Base-by-base conservation (phyloP, 2,113 vertebrate species). In the Oplegnathus fasciatus region DNA sequence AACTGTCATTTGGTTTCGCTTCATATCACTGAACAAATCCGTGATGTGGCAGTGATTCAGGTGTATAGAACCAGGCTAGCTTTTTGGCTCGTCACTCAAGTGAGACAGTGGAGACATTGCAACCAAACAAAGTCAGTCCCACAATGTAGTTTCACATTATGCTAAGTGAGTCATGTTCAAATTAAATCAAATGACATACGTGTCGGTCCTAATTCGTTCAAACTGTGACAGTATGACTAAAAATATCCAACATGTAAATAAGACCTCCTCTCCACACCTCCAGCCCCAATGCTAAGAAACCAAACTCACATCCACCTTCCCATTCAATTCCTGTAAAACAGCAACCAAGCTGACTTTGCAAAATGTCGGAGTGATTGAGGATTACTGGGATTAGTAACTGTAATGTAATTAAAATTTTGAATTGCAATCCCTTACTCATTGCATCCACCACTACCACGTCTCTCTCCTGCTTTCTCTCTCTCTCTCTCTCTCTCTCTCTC, bases 331-430 rank as follows among this genome's bases (percentile, higher is more conserved):
- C 46, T 18, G 0, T 48, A 48, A 48, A 15, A 48, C 4, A 4
- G 13, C 44, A 48, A 48, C 17, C 15, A 18, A 48, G 46, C 46
- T 7, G 46, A 48, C 46, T 48, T 48, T 6, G 7, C 48, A 50
- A 8, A 1, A 4, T 50, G 18, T 50, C 6, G 2, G 18, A 50
- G 18, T 50, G 18, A 50, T 50, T 5, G 18, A 20, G 18, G 17
- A 22, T 50, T 20, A 22, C 6, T 30, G 18, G 44, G 26, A 71
- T 55, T 44, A 73, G 22, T 32, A 58, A 37, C 30, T 60, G 1
- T 58, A 62, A 78, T 48, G 24, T 30, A 20, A 65, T 60, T 40
- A 67, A 50, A 2, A 57, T 14, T 68, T 68, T 37, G 24, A 78
- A 55, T n/a, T 46, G 4, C 58, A 58, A 65, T 81, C 52, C 22